Base-by-base conservation (phyloP, 2,113 vertebrate genomes). In the Grantiella picta region DNA sequence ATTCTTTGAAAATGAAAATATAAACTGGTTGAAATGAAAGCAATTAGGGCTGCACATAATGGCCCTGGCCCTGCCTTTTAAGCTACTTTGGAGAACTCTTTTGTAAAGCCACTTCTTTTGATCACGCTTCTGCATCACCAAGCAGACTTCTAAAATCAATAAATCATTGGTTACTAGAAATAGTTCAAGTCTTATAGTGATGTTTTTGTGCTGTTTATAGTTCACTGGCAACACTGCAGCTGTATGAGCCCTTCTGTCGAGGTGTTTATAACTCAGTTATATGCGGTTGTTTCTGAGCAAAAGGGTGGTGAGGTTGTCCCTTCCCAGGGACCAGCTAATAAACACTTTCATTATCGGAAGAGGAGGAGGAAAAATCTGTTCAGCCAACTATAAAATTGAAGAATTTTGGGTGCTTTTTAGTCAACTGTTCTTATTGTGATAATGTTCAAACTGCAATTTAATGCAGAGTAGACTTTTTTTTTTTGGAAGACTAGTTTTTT, bases 131-230 rank as follows among this genome's bases (percentile, higher is more conserved):
- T 97, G 95, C 97, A 95, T 97, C 97, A 94, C 97, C 97, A 91
- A 96, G 95, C 97, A 96, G 96, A 97, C 93, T 96, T 97, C 97
- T 97, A 75, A 95, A 97, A 97, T 95, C 96, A 98, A 98, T 97
- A 98, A 97, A 97, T 97, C 95, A 95, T 97, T 97, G 89, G 82
- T 97, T 98, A 94, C 85, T 98, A 97, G 97, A 97, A 96, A 97
- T 98, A 98, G 97, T 94, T 97, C 9, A 95, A 96, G 96, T 97
- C 93, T 97, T 96, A 90, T 91, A 96, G 97, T 97, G 96, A 97
- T 97, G 91, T 94, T 97, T 97, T 93, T 95, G 96, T 98, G 96
- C 96, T 98, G 94, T 97, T 97, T 96, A 86, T 83, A 96, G 93
- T 97, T 97, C 35, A 94, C 95, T 98, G 97, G 96, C 97, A 97